A percentile compares a stretch with the other conserved stretches of the same genome.
Evolutionary conservation across 2,797 vertebrate genomes (phyloP).

Genomic region (Pampus argenteus): DNA sequence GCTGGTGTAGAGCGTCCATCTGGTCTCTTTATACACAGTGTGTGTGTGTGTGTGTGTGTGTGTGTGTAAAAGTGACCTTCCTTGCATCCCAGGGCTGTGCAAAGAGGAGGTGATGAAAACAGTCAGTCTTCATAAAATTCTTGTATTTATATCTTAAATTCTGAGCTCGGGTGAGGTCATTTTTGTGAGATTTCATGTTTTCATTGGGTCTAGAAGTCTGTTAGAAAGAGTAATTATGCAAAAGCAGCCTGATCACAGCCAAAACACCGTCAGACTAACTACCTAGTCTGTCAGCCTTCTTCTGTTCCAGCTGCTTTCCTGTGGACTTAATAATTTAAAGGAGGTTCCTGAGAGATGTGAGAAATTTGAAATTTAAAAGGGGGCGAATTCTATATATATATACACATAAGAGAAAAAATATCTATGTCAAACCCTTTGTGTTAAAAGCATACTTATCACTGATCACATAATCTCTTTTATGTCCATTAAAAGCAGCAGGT

Average conservation of each 20-base stretch:
- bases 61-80: conserved; percentile 69
- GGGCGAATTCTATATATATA: no score
- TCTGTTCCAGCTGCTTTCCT: conserved; percentile 46
- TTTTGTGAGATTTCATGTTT: conserved; percentile 25
- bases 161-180: neutral
- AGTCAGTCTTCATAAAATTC: neutral
- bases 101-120: conserved; percentile 21
- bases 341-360: conserved; percentile 8
- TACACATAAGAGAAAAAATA: neutral
- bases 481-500: conserved; percentile 13
- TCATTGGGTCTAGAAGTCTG: conserved; percentile 32
- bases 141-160: neutral
- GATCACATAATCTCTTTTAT: conserved; percentile 6
- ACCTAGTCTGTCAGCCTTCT: conserved; percentile 37
- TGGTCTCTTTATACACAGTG: conserved; percentile 57
- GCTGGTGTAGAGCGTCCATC: conserved; percentile 77
- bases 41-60: conserved; percentile 14
- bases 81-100: conserved; percentile 26
- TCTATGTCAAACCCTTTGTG: neutral
- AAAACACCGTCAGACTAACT: conserved; percentile 48
- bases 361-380: conserved; percentile 6
- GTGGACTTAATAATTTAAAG: conserved; percentile 27
- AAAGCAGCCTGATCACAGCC: conserved; percentile 41
- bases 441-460: conserved; percentile 2
- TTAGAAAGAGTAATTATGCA: conserved; percentile 52